Evolutionary conservation across 2,113 vertebrate genomes (phyloP).

Genomic region (Syngnathoides biaculeatus): DNA sequence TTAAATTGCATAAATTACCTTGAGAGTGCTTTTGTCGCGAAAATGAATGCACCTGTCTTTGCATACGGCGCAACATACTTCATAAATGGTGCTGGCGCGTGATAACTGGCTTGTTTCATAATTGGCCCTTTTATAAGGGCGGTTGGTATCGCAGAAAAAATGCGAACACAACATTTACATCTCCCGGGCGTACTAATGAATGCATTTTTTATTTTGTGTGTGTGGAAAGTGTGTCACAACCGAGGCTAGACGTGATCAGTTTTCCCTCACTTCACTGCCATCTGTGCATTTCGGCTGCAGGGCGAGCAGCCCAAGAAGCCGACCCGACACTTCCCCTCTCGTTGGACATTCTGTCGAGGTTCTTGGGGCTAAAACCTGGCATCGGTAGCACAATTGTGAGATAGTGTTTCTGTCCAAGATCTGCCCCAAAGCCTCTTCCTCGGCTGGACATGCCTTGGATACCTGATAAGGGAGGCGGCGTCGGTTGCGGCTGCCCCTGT

Average conservation of each 20-base stretch:
- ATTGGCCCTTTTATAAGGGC: background rate
- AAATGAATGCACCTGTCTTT: slow-evolving; percentile 27
- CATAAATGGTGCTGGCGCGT: background rate
- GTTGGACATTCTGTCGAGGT: background rate
- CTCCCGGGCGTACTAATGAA: background rate
- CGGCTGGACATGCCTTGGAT: background rate
- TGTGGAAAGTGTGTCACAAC: background rate
- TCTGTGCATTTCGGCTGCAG: background rate
- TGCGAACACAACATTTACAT: background rate
- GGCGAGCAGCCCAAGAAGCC: background rate
- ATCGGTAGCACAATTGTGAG: background rate
- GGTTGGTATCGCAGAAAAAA: background rate
- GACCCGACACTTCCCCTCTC: background rate
- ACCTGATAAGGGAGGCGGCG: background rate
- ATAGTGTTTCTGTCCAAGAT: background rate
- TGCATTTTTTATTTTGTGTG: background rate
- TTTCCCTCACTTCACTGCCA: background rate
- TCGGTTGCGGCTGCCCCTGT: too few relatives aligned
- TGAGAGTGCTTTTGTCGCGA: slow-evolving; percentile 16
- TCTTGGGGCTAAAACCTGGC: background rate
- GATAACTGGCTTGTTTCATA: slow-evolving; percentile 12
- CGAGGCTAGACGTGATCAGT: background rate
- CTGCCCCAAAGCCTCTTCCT: background rate
- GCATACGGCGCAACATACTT: slow-evolving; percentile 27
- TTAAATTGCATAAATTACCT: slow-evolving; percentile 51